These are phyloP conservation scores for Ceuthmochares aereus DNA, from an alignment of 2,113 vertebrate species.

Conservation along the genomic window DNA sequence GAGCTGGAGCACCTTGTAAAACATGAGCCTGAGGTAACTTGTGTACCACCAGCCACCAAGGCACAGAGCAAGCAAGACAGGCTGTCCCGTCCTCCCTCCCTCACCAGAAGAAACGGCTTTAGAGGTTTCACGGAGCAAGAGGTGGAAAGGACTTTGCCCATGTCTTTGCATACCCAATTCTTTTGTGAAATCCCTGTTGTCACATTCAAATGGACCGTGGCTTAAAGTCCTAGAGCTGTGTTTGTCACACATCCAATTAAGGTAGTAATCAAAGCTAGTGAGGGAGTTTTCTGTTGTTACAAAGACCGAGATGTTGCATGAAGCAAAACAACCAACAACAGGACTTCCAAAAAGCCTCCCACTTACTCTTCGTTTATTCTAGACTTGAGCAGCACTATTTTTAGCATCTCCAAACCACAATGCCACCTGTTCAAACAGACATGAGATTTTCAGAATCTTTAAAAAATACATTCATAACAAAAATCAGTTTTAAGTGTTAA, in stretches of 20 bases:
- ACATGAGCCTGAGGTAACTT: neutral
- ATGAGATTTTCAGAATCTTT: neutral
- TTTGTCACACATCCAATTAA: rapidly evolving
- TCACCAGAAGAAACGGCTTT: no score
- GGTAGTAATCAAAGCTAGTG: no score
- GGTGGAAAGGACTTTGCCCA: neutral
- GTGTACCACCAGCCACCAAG: rapidly evolving
- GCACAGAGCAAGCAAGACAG: rapidly evolving
- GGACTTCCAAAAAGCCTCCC: neutral
- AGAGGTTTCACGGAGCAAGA: no score
- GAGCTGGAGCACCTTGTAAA: rapidly evolving
- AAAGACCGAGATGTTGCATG: neutral
- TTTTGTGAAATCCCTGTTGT: neutral
- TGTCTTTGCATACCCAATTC: rapidly evolving
- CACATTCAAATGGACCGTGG: rapidly evolving
- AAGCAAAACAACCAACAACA: neutral
- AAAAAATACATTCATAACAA: neutral
- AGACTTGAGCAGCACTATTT: neutral
- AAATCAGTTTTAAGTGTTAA: neutral
- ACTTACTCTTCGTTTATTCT: neutral
- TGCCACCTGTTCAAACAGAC: neutral
- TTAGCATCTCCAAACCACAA: neutral
- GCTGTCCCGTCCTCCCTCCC: no score
- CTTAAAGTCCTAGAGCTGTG: neutral
- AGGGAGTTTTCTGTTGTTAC: neutral